Base-by-base conservation (phyloP, 2,888 invertebrate species). In the Andrena praecox region DNA sequence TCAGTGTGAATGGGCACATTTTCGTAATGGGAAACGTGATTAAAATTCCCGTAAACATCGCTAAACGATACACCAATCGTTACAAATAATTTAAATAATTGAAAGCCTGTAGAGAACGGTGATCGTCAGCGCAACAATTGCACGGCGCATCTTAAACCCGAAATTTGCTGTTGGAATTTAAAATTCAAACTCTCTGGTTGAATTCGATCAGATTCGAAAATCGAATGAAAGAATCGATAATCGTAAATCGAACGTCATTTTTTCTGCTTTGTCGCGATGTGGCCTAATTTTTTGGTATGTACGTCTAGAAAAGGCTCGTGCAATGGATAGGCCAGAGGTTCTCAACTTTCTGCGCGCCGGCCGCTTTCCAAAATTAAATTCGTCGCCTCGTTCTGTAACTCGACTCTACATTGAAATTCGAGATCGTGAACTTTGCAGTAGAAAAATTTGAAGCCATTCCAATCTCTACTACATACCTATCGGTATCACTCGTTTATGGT, bases 261-360 rank as follows among this genome's bases (percentile, higher is more conserved):
- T 27, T 16, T 54, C 64, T 64, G 16, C 42, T 64, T 77, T 59
- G 10, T 16, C 42, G 12, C 62, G 67, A 52, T 33, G 73, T 56
- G 79, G 68, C 79, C 79, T 76, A 79, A 77, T 70, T 80, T 79
- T 77, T 64, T 59, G 12, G 50, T 56, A 74, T 59, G 69, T 29
- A 74, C 64, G 69, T 29, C 77, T 66, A 77, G 79, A 70, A 70
- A 77, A 77, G 77, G 70, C 56, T 70, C 29, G 68, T 31, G 48
- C 24, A 75, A n/a, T 69, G 54, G n/a, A 64, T 66, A 33, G 33
- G 20, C 29, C 62, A 62, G 62, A 33, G 20, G 33, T 35, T 33
- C 62, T 62, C 62, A 62, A 62, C 20, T 33, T 62, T 35, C 10
- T 35, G 16, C 33, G 16, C 10, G 20, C 7, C n/a, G 33, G 10